Evolutionary conservation across 2,888 invertebrate genomes (phyloP).

Genomic region (Ctenicera cuprea): DNA sequence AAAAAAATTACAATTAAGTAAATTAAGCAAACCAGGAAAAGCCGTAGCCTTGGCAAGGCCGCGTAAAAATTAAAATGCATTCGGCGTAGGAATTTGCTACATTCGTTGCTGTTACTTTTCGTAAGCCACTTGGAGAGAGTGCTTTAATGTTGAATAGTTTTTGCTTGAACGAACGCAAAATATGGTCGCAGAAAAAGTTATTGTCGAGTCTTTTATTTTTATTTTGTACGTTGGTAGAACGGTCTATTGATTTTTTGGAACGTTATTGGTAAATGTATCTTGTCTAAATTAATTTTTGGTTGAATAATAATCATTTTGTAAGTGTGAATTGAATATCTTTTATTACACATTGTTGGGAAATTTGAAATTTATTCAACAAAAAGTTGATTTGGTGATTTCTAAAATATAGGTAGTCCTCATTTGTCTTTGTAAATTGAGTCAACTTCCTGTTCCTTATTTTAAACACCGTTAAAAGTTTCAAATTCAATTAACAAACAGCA

Average conservation of each 20-base stretch:
- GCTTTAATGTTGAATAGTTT: not conserved
- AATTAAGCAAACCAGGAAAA: slow-evolving; percentile 43
- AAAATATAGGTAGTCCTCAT: no score
- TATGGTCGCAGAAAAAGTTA: not conserved
- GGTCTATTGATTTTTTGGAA: not conserved
- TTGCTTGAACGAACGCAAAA: not conserved
- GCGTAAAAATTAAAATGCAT: slow-evolving; percentile 24
- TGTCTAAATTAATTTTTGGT: not conserved
- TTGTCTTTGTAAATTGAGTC: no score
- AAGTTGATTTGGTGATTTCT: no score
- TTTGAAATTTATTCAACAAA: no score
- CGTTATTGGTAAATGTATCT: not conserved
- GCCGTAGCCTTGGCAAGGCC: slow-evolving; percentile 38
- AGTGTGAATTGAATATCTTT: not conserved
- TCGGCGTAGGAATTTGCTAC: slow-evolving; percentile 2
- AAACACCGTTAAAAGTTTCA: no score
- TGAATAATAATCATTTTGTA: not conserved
- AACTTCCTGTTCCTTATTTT: no score
- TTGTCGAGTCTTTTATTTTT: not conserved
- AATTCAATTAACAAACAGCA: no score
- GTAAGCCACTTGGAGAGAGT: not conserved
- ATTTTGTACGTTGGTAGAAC: not conserved
- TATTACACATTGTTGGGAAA: no score
- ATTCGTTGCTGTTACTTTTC: not conserved
- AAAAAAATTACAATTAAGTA: slow-evolving; percentile 20